phyloP scores from a whole-genome alignment of 1,140 invertebrate genomes.

The Helicoverpa zea region DNA sequence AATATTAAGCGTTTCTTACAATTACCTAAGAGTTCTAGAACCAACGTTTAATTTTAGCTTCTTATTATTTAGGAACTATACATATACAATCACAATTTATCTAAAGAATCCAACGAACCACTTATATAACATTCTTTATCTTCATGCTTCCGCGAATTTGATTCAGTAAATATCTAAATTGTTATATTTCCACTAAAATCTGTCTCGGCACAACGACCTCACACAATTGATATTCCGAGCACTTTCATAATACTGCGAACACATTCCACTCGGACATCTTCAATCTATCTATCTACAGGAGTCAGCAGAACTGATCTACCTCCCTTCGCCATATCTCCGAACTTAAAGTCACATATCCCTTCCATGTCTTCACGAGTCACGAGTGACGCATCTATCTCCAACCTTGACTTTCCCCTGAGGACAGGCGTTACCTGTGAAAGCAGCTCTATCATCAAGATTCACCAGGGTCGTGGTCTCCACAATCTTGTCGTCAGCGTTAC shows the following conservation, averaged over 20 bases:
- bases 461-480: not conserved
- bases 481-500: not conserved
- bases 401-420: not conserved
- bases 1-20: no score
- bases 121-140: not conserved
- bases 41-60: no score
- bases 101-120: not conserved
- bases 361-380: no score
- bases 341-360: not conserved
- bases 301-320: not conserved
- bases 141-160: not conserved
- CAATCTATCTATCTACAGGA: not conserved
- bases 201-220: conserved; percentile 9
- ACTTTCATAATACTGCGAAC: conserved; percentile 26
- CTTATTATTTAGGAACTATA: not conserved
- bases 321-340: not conserved
- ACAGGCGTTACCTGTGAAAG: not conserved
- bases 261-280: not conserved
- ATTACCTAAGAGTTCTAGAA: no score
- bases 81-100: not conserved
- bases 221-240: not conserved
- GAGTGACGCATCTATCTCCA: not conserved
- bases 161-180: not conserved
- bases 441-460: conserved; percentile 7
- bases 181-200: not conserved